Evolutionary conservation across 2,888 invertebrate species (phyloP), one percentile per base, ranked within the genome.

Genomic region (Brenthis daphne): DNA sequence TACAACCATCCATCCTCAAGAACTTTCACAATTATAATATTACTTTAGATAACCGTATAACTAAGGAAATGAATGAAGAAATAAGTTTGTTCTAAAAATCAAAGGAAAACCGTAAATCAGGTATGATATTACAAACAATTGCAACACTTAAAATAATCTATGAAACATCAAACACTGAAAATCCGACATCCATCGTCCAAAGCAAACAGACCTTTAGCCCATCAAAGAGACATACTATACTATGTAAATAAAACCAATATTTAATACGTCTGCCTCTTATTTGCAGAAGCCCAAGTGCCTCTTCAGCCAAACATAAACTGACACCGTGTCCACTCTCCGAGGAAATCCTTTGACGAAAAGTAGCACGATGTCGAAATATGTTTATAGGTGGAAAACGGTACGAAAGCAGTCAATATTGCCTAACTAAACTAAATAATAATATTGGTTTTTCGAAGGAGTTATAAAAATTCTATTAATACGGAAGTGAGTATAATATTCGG

Each of bases 231-330:
- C 50, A 63, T n/a, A 12, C 33, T 51, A 70, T 58, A 60, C 61
- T 65, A 47, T 58, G 53, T 47, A 70, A 72, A 72, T 72, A 72
- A 69, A 69, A 57, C 60, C 29, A 43, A 69, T 71, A 64, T 67
- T 61, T 57, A 64, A 61, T 60, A 55, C 50, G 53, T 58, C 37
- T 48, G 50, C 51, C 20, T 6, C 43, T 29, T 66, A 47, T 65
- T 64, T 67, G 66, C 66, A 57, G 61, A 67, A 67, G 56, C 63
- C 29, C 51, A 61, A 71, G 33, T 43, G 54, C 33, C n/a, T 47
- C 20, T 33, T 24, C 43, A 47, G 33, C 6, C 16, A 43, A 56
- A 66, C 48, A 68, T 51, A 56, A 64, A 47, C 64, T 29, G 66
- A 57, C 63, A 66, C 60, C 29, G 29, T 48, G 60, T 16, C 54